Base-by-base conservation (phyloP, 2,888 invertebrate species). In the Pristionchus arcanus region DNA sequence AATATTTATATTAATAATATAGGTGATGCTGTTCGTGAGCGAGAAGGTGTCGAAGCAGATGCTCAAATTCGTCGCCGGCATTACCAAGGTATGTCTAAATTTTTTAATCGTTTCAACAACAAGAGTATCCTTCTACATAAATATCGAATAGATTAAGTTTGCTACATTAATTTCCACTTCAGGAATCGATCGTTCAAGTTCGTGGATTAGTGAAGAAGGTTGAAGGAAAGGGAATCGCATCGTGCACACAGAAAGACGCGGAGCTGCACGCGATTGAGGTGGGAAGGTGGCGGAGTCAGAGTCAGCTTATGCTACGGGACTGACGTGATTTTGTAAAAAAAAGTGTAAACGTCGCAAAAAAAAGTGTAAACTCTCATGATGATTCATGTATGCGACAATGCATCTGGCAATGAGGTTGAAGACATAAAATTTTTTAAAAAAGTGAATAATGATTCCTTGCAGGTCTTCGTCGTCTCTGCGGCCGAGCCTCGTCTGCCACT, bases 131-230 rank as follows among this genome's bases (percentile, higher is more conserved):
- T n/a, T n/a, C n/a, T n/a, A n/a, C n/a, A n/a, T n/a, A n/a, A 42
- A 42, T 42, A 42, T 42, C 42, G 42, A 42, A 9, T 42, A 42
- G 42, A 42, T 42, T 9, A 9, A 42, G n/a, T n/a, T n/a, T n/a
- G n/a, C n/a, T n/a, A 42, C 9, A 42, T 42, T 9, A 42, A 42
- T 42, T 34, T 16, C 74, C 34, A n/a, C n/a, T 93, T 63, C 98
- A 98, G 95, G 99, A 99, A 95, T 98, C 98, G 0, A 98, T 99
- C 91, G 96, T 99, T 49, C 99, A 99, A 96, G 96, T 99, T 0
- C 96, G 97, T 95, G 98, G 97, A 7, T 96, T 96, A 83, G 97
- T 98, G 0, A 97, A 97, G 42, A 96, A 96, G 90, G 97, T 97
- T 0, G 96, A 96, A 0, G 89, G 89, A n/a, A 96, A 97, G 71